Evolutionary conservation across 2,113 vertebrate species (phyloP).

Genomic region (Mormyrus iriodes): DNA sequence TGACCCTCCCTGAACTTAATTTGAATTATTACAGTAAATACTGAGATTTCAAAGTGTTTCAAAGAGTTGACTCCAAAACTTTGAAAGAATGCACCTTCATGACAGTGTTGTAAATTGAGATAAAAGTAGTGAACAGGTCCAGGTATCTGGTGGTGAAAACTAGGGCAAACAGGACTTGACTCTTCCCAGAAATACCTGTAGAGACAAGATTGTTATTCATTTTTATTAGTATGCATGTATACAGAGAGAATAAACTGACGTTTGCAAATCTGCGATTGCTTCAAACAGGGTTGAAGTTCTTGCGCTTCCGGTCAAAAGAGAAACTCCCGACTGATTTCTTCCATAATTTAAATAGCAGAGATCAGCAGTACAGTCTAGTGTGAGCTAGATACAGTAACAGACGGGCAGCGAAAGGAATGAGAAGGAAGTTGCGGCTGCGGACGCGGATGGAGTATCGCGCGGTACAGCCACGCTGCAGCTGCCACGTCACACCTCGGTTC

Average conservation of each 20-base stretch:
- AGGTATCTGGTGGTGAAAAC: slow-evolving; percentile 71
- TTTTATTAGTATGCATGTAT: neutral
- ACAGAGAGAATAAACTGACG: neutral
- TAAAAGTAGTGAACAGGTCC: slow-evolving; percentile 59
- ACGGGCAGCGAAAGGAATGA: neutral
- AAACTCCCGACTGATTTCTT: neutral
- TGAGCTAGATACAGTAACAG: neutral
- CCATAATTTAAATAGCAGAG: neutral
- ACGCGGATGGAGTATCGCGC: neutral
- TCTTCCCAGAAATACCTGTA: slow-evolving; percentile 69
- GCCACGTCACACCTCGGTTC: neutral
- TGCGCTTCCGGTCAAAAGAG: neutral
- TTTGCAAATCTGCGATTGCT: neutral
- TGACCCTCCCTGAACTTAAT: neutral
- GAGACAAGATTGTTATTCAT: neutral
- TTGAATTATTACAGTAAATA: neutral
- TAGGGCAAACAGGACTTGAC: slow-evolving; percentile 66
- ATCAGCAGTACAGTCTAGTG: too few species aligned
- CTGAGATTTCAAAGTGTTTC: neutral
- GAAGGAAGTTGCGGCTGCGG: neutral
- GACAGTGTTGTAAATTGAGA: slow-evolving; percentile 65
- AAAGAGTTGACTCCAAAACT: neutral
- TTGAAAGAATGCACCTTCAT: slow-evolving; percentile 60
- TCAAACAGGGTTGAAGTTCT: neutral
- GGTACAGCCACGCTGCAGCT: neutral